Evolutionary conservation across 2,113 vertebrate species (phyloP), one percentile per base, ranked within the genome.

Genomic region (Cyprinodon tularosa): DNA sequence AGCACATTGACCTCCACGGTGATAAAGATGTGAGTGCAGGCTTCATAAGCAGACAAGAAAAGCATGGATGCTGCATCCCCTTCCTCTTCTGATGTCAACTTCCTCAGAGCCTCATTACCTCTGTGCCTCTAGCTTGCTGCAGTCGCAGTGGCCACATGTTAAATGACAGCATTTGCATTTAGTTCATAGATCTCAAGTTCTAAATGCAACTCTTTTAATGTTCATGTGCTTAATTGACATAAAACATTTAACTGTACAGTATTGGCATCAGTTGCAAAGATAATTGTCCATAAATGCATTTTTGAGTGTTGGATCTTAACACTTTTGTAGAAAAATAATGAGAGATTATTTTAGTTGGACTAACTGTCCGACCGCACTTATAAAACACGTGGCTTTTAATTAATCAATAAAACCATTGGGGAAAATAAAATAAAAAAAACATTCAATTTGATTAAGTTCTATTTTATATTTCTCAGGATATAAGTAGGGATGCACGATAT

Each of bases 121-220:
- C 22, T 10, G 40, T 65, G 68, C 64, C 50, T 79, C 11, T n/a
- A 62, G 48, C 48, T 48, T 50, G 36, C 57, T 64, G 63, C 17
- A 37, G 71, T 20, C 36, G 47, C 50, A 61, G 50, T 50, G 22
- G 22, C 17, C 48, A 64, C n/a, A 78, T 66, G 65, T 62, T 61
- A 59, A 44, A 60, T 40, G 17, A 3, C 40, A 48, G 66, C 68
- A 65, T 77, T 71, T 77, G 22, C 66, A 77, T 70, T 70, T 42
- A 9, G 5, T 60, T 65, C 1, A 17, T 10, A 65, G 39, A 42
- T 65, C 37, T 6, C 1, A 47, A 57, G 17, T 17, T 72, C 44
- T 50, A 12, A 39, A 39, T 13, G 45, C 12, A 22, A 15, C 71
- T 4, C 29, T 9, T 44, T 45, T 36, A 44, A 57, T 20, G n/a